Evolutionary conservation across 35 echinoderm and acorn worm species (phyloP), one percentile per base, ranked within the genome.

Genomic region (Ophioderma brevispina): DNA sequence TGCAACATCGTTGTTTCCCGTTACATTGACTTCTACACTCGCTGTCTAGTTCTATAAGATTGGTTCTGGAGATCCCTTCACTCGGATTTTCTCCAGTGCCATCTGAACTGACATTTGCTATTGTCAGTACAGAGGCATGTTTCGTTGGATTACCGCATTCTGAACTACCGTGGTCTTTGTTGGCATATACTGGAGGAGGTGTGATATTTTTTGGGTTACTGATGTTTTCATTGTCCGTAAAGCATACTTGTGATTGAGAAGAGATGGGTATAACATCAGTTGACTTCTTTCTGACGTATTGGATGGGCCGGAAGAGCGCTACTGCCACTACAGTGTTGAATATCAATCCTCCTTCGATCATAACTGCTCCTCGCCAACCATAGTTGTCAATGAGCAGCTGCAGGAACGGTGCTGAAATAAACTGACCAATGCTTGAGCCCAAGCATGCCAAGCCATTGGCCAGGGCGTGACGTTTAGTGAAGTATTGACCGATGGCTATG

Each of bases 311-410:
- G 5, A 92, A 78, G 30, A 92, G 64, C 23, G 90, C 90, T 13
- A 76, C 75, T 31, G 76, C 81, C 19, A 81, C 84, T 15, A 70
- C 19, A 25, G 56, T 40, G 59, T 92, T 80, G 25, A 87, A 32
- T 30, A 55, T 21, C 30, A 92, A 31, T 32, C 82, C 91, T 40
- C 46, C 49, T 21, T 33, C 32, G 28, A 92, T 87, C 28, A 87
- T n/a, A 30, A 92, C 36, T 25, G 85, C 78, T 31, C 91, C 91
- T 36, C 91, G 76, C 91, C 91, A 92, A 4, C 91, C 91, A 46
- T 92, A 92, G 36, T 25, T 36, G 18, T 23, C 49, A 33, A 87
- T 78, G 19, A 92, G 84, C 0, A 81, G 42, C 5, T 79, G 46
- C n/a, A 86, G 19, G 19, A 92, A 36, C 0, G 85, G 85, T 0